Percentiles rank a stretch among this genome's conserved stretches.
Evolutionary conservation across 2,888 invertebrate species (phyloP).

Genomic region (Campaea margaritaria): DNA sequence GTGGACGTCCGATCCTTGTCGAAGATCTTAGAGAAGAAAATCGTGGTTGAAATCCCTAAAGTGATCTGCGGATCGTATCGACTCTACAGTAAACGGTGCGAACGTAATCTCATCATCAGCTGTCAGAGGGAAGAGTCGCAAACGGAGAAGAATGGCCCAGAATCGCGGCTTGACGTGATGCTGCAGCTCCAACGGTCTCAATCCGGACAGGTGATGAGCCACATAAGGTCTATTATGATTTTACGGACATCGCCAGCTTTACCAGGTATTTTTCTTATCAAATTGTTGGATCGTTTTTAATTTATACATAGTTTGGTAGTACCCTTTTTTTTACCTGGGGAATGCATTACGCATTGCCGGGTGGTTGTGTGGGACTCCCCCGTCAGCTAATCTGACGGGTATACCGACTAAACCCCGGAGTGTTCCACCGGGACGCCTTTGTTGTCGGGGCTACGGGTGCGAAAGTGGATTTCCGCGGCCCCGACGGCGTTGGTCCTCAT

Average conservation of each 20-base stretch:
- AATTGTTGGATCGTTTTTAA: not conserved
- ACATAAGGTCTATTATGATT: slow-evolving; percentile 69
- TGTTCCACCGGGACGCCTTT: too few relatives aligned
- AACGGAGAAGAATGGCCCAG: slow-evolving; percentile 36
- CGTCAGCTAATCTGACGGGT: too few relatives aligned
- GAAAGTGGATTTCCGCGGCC: too few relatives aligned
- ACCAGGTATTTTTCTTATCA: slow-evolving; percentile 29
- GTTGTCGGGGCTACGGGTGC: too few relatives aligned
- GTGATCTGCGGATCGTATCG: slow-evolving; percentile 65
- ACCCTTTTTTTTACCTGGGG: too few relatives aligned
- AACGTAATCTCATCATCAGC: slow-evolving; percentile 65
- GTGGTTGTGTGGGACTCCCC: too few relatives aligned
- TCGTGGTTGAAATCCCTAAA: slow-evolving; percentile 71
- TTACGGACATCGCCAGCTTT: slow-evolving; percentile 52
- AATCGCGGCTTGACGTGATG: slow-evolving; percentile 66
- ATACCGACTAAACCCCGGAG: too few relatives aligned
- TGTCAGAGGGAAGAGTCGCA: slow-evolving; percentile 55
- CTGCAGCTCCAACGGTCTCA: slow-evolving; percentile 64
- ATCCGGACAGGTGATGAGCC: slow-evolving; percentile 63
- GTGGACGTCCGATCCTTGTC: slow-evolving; percentile 71
- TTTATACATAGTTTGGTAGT: too few relatives aligned
- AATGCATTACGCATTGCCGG: too few relatives aligned
- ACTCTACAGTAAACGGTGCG: slow-evolving; percentile 60
- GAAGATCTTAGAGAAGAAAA: slow-evolving; percentile 73
- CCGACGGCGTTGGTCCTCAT: too few relatives aligned